phyloP scores from a whole-genome alignment of 1,140 invertebrate genomes.

The Rhagoletis zephyria region DNA sequence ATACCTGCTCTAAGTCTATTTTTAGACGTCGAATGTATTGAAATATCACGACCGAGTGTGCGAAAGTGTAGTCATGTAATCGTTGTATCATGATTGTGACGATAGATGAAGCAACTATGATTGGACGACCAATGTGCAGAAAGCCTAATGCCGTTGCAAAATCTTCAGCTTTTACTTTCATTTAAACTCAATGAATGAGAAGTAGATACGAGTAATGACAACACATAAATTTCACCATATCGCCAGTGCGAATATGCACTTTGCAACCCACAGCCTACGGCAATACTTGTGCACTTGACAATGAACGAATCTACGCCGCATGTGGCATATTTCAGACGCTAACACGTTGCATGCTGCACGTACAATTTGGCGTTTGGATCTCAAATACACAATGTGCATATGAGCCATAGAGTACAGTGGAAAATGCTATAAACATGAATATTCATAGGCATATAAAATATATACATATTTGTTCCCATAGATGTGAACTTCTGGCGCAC shows the following conservation, averaged over 20 bases:
- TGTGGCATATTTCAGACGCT: conserved; percentile 27
- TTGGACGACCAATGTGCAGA: too few species aligned
- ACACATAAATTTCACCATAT: conserved; percentile 32
- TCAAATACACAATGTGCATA: neutral
- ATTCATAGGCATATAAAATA: neutral
- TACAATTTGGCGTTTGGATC: neutral
- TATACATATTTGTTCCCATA: neutral
- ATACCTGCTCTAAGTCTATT: too few species aligned
- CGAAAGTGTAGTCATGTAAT: too few species aligned
- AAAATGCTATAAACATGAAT: neutral
- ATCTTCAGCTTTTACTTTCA: conserved; percentile 18
- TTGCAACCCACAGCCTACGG: conserved; percentile 29
- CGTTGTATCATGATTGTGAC: too few species aligned
- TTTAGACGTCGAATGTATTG: too few species aligned
- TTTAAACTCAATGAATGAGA: neutral
- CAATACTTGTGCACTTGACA: conserved; percentile 38
- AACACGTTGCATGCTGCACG: neutral
- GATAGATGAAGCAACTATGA: too few species aligned
- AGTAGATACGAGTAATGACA: conserved; percentile 4
- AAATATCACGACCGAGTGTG: too few species aligned
- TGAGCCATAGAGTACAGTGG: too few species aligned
- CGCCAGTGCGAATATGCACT: conserved; percentile 17
- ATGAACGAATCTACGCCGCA: conserved; percentile 31
- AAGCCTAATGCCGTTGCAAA: neutral
- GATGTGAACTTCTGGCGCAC: neutral